Percentiles rank a stretch among this genome's conserved stretches.
Conservation (phyloP, 2,797 vertebrate genomes). For the Calcarius lapponicus region DNA sequence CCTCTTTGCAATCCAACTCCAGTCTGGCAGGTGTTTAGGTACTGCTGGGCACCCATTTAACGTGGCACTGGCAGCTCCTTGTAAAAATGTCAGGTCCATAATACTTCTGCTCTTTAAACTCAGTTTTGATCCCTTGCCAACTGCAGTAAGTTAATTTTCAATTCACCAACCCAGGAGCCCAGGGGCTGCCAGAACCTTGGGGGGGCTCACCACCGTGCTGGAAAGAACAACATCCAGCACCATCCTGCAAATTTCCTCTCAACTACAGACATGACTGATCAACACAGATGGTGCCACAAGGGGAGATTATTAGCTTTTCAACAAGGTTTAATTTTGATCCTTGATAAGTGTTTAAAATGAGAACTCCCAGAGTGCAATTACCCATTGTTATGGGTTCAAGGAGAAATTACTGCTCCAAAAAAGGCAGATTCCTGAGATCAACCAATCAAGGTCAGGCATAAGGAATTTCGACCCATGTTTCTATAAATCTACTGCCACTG, state of each 20-base stretch:
- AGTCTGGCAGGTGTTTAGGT: background rate
- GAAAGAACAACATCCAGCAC: background rate
- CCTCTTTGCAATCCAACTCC: background rate
- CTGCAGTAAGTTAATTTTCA: slow-evolving; percentile 22
- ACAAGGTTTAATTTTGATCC: slow-evolving; percentile 43
- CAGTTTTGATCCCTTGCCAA: slow-evolving; percentile 13
- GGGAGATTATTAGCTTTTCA: slow-evolving; percentile 55
- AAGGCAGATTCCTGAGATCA: background rate
- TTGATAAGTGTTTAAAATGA: slow-evolving; percentile 52
- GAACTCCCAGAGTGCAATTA: slow-evolving; percentile 15
- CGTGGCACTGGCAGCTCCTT: background rate
- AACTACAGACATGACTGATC: slow-evolving; percentile 21
- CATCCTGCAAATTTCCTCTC: slow-evolving; percentile 33
- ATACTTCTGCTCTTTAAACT: slow-evolving; percentile 23
- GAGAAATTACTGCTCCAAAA: background rate
- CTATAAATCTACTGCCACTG: background rate
- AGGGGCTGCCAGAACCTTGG: slow-evolving; percentile 7
- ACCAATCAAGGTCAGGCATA: background rate
- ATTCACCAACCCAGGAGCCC: background rate
- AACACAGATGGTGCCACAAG: slow-evolving; percentile 51
- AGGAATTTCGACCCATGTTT: background rate
- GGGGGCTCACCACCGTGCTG: background rate
- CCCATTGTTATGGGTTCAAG: slow-evolving; percentile 13
- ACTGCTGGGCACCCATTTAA: slow-evolving; percentile 20
- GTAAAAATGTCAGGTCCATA: background rate